Percentiles rank a stretch among this genome's conserved stretches.
Evolutionary conservation across 2,888 invertebrate genomes (phyloP).

Genomic region (Byasa hedistus): DNA sequence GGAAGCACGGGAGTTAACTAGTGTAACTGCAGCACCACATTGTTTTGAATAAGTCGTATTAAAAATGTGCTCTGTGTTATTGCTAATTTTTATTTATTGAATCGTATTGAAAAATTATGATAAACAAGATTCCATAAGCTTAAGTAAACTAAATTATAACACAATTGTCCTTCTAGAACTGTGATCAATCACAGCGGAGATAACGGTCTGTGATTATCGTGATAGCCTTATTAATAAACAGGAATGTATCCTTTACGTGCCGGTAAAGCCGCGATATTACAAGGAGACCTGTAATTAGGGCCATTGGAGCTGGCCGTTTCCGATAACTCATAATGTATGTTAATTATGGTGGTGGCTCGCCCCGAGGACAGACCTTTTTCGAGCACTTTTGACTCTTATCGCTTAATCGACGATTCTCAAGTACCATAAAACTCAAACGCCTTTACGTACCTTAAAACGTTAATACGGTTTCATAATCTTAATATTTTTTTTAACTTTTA

Average conservation of each 20-base stretch:
- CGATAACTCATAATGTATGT: constrained; percentile 78
- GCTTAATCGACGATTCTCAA: constrained; percentile 17
- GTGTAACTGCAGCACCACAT: no score
- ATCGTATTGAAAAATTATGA: constrained; percentile 8
- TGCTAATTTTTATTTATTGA: background rate
- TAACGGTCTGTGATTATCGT: constrained; percentile 57
- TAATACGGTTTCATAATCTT: background rate
- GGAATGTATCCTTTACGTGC: constrained; percentile 67
- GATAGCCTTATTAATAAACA: constrained; percentile 69
- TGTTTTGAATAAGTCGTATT: background rate
- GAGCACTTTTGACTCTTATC: constrained; percentile 14
- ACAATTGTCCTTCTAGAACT: constrained; percentile 57
- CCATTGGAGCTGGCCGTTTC: constrained; percentile 70
- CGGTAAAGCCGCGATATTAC: constrained; percentile 46
- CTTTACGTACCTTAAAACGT: constrained; percentile 2
- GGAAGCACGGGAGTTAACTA: no score
- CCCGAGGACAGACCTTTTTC: constrained; percentile 53
- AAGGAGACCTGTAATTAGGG: constrained; percentile 70
- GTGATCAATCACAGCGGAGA: constrained; percentile 64
- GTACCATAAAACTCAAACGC: constrained; percentile 18
- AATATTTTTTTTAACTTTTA: background rate
- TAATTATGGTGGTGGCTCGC: constrained; percentile 70
- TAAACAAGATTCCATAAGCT: constrained; percentile 10
- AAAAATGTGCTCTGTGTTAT: background rate
- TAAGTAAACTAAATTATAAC: constrained; percentile 47